Percentiles rank a stretch among this genome's conserved stretches.
Conservation (phyloP, 92 coral and sea anemone genomes). For the Porites rus region DNA sequence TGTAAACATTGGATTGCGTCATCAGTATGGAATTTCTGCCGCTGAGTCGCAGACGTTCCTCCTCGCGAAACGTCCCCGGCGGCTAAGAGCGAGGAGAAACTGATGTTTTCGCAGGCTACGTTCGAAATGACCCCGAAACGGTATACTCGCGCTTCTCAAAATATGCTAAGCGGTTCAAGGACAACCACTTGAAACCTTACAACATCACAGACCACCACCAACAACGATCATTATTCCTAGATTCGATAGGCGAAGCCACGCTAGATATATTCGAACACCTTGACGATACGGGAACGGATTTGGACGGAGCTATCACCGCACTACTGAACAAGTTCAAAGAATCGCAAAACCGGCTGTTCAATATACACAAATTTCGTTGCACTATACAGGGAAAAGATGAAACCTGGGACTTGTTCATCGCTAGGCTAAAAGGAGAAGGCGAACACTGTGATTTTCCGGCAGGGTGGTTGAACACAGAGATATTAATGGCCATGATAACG, state of each 20-base stretch:
- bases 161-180: neutral
- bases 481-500: slow-evolving; percentile 6
- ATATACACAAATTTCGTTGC: slow-evolving; percentile 12
- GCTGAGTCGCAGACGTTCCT: no score
- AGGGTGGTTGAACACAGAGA: slow-evolving; percentile 15
- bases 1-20: no score
- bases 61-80: no score
- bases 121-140: neutral
- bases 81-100: no score
- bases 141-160: slow-evolving; percentile 1
- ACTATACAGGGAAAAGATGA: neutral
- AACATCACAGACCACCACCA: slow-evolving; percentile 8
- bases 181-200: slow-evolving; percentile 1
- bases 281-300: neutral
- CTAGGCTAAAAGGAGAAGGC: slow-evolving; percentile 3
- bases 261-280: neutral
- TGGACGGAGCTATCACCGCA: neutral
- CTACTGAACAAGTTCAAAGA: slow-evolving; percentile 11
- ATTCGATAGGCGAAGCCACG: neutral
- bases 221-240: slow-evolving; percentile 19
- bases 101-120: neutral
- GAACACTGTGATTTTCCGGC: slow-evolving; percentile 4
- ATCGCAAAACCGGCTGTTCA: slow-evolving; percentile 7
- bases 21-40: no score
- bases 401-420: neutral